phyloP scores from a whole-genome alignment of 35 echinoderm and acorn worm species.

The Ophiothrix spiculata region DNA sequence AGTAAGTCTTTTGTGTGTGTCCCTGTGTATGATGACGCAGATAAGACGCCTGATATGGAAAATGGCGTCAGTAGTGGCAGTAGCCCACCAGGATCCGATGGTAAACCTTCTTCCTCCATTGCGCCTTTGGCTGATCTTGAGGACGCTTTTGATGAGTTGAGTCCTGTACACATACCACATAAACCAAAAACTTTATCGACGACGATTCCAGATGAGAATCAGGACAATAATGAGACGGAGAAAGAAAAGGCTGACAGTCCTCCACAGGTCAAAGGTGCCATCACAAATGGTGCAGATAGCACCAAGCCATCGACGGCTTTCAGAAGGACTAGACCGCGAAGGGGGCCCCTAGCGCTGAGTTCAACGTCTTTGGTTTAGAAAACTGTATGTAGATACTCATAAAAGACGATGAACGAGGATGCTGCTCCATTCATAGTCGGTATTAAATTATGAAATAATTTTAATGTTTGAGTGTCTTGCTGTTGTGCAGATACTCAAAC shows the following conservation, averaged over 20 bases:
- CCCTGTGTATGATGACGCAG: background rate
- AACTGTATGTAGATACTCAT: no score
- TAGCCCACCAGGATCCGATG: background rate
- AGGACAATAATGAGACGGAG: background rate
- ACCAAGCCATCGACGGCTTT: background rate
- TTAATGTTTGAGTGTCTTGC: no score
- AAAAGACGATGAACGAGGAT: no score
- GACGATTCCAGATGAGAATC: background rate
- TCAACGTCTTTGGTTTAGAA: background rate
- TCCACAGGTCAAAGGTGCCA: background rate
- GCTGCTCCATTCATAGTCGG: no score
- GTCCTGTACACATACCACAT: background rate
- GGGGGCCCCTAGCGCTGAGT: background rate
- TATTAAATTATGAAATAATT: no score
- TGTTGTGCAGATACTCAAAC: no score
- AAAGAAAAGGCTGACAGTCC: background rate
- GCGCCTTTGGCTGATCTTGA: background rate
- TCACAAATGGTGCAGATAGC: background rate
- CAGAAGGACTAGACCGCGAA: constrained; percentile 1
- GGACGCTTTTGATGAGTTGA: background rate
- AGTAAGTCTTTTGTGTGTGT: background rate
- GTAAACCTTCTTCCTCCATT: no score
- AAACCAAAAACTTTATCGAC: background rate
- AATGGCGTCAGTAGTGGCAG: background rate
- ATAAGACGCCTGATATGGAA: background rate